Percentiles rank a stretch among this genome's conserved stretches.
These are phyloP conservation scores for Eucidaris tribuloides DNA, from an alignment of 35 echinoderm and acorn worm genomes.

Conservation along the genomic window DNA sequence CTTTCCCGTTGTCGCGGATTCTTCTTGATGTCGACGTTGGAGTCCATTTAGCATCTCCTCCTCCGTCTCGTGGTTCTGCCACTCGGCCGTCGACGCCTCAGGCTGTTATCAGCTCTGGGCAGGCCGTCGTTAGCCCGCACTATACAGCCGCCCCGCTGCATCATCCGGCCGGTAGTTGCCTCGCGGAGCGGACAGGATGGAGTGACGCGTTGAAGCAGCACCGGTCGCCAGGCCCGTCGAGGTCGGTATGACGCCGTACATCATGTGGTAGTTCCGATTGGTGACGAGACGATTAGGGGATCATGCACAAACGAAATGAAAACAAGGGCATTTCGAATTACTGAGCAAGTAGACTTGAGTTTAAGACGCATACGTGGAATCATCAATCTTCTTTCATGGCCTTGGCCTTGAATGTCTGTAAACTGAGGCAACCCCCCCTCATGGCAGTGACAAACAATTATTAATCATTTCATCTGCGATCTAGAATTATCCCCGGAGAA, in stretches of 20 bases:
- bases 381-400: too few relatives aligned
- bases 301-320: not conserved
- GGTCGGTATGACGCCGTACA: conserved; percentile 21
- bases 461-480: too few relatives aligned
- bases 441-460: too few relatives aligned
- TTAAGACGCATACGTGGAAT: too few relatives aligned
- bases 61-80: conserved; percentile 51
- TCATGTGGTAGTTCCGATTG: too few relatives aligned
- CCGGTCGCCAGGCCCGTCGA: conserved; percentile 51
- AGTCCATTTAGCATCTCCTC: conserved; percentile 64
- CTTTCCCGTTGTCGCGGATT: conserved; percentile 39
- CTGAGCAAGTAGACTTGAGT: too few relatives aligned
- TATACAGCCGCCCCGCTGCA: conserved; percentile 6
- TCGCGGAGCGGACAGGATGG: not conserved
- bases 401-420: too few relatives aligned
- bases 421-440: too few relatives aligned
- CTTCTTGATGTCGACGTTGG: conserved; percentile 37
- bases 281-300: not conserved
- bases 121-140: not conserved
- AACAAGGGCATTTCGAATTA: too few relatives aligned
- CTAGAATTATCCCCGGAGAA: too few relatives aligned
- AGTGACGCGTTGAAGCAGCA: conserved; percentile 69
- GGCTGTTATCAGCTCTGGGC: not conserved
- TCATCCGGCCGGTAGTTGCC: conserved; percentile 29
- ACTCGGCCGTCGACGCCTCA: not conserved